Evolutionary conservation across 1,140 invertebrate genomes (phyloP).

Genomic region (Archivesica marissinica): DNA sequence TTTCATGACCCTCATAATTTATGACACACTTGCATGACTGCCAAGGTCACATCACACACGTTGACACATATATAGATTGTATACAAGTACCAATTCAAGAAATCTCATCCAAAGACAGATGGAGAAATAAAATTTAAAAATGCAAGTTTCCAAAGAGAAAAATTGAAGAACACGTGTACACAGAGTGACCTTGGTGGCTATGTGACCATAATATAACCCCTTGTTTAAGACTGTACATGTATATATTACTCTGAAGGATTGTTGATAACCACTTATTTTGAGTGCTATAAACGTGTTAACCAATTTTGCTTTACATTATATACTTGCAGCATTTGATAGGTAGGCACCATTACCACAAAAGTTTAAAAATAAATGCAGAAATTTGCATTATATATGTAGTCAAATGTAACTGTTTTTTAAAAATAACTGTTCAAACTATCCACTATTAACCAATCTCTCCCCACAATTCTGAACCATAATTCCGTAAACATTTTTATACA

Average conservation of each 20-base stretch:
- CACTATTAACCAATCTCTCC: no score
- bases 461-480: no score
- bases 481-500: no score
- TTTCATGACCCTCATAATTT: conserved; percentile 42
- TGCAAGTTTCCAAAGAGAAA: background rate
- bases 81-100: background rate
- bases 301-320: conserved; percentile 18
- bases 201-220: background rate
- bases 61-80: no score
- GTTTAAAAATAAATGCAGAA: no score
- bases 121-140: background rate
- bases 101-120: background rate
- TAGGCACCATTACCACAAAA: no score
- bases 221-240: conserved; percentile 27
- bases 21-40: background rate
- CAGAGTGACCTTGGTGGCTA: conserved; percentile 9
- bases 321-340: background rate
- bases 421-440: no score
- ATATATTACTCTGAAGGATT: conserved; percentile 35
- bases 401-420: no score
- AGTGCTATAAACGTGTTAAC: conserved; percentile 27
- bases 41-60: conserved; percentile 36
- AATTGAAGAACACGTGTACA: background rate
- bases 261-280: conserved; percentile 43
- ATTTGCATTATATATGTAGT: no score